A percentile compares a stretch with the other conserved stretches of the same genome.
Evolutionary conservation across 2,113 vertebrate genomes (phyloP).

Genomic region (Elaphurus davidianus): DNA sequence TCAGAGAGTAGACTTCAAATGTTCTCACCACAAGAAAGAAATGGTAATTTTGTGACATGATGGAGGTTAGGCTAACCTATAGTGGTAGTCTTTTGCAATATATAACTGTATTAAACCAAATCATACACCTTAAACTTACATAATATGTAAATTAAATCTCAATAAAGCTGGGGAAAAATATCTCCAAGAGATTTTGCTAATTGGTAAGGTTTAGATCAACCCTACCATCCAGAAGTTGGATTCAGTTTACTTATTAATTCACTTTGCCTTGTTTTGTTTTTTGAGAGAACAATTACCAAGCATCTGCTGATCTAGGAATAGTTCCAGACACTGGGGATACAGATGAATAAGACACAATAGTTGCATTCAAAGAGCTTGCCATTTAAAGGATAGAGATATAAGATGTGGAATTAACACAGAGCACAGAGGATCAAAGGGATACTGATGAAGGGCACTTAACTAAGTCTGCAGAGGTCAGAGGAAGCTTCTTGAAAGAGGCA

Average conservation of each 20-base stretch:
- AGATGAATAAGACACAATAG: neutral
- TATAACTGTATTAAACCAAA: neutral
- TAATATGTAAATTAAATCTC: neutral
- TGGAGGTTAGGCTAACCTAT: neutral
- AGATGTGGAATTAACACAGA: neutral
- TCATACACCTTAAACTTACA: neutral
- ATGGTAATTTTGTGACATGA: neutral
- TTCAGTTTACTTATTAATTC: neutral
- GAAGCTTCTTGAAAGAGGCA: neutral
- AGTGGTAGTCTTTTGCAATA: neutral
- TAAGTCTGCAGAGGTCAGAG: neutral
- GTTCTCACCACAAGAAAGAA: neutral
- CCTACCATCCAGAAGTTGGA: neutral
- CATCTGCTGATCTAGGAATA: neutral
- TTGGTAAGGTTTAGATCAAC: neutral
- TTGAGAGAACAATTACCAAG: neutral
- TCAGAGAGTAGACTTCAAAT: neutral
- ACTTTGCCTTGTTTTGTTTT: neutral
- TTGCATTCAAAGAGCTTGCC: neutral
- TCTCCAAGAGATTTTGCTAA: neutral
- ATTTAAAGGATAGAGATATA: neutral
- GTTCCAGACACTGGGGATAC: neutral
- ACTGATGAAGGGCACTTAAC: neutral
- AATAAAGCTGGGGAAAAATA: neutral
- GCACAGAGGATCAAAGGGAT: neutral